phyloP scores from a whole-genome alignment of 2,113 vertebrate species.

The Cyanoramphus novaezelandiae region DNA sequence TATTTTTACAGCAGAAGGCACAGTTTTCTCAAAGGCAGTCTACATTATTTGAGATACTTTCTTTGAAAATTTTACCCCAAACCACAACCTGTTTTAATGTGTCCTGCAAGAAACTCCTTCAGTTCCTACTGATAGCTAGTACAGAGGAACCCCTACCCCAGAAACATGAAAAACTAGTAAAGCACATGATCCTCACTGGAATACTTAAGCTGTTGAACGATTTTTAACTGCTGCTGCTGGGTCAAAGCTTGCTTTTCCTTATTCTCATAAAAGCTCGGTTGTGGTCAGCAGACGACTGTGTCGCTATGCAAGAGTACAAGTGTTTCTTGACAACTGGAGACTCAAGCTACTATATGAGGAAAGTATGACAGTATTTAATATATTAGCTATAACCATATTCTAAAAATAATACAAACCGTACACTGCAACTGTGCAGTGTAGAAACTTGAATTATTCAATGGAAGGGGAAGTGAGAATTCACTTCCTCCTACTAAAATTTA shows the following conservation, averaged over 20 bases:
- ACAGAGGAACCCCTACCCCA: neutral
- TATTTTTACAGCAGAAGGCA: neutral
- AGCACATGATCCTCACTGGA: neutral
- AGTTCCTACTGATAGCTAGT: neutral
- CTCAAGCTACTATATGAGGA: neutral
- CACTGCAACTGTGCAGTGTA: neutral
- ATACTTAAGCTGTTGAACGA: neutral
- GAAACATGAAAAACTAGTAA: neutral
- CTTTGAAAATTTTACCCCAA: neutral
- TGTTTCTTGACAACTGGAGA: neutral
- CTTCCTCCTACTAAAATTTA: neutral
- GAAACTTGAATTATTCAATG: neutral
- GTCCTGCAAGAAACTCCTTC: neutral
- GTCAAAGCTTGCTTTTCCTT: neutral
- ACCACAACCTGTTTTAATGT: neutral
- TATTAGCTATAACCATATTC: neutral
- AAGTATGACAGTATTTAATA: neutral
- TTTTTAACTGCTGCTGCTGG: neutral
- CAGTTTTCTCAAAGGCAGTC: neutral
- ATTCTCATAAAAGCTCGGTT: neutral
- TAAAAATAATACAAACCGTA: neutral
- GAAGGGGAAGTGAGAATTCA: conserved; percentile 25
- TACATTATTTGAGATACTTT: neutral
- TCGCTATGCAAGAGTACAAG: neutral
- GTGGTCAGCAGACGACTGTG: neutral